Percentiles rank a stretch among this genome's conserved stretches.
Conservation (phyloP, 2,888 invertebrate genomes). For the Patella depressa region DNA sequence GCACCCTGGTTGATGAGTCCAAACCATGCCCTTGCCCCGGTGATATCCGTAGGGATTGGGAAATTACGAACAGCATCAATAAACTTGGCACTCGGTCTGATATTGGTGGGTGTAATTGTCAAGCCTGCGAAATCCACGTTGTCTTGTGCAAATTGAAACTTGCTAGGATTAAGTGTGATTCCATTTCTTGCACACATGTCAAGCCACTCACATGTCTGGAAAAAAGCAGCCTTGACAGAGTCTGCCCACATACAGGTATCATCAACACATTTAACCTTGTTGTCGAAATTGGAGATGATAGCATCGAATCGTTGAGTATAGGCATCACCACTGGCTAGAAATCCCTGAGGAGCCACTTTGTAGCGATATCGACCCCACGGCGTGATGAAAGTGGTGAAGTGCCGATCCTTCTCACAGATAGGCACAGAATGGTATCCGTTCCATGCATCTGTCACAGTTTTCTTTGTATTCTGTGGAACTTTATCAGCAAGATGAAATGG, state of each 20-base stretch:
- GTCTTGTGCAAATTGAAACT: neutral
- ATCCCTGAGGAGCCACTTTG: no score
- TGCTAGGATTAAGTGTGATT: neutral
- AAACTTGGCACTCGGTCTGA: conserved; percentile 36
- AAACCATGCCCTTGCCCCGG: conserved; percentile 44
- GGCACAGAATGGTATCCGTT: conserved; percentile 10
- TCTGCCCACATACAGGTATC: conserved; percentile 16
- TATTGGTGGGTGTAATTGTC: neutral
- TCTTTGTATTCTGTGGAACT: neutral
- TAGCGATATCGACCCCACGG: no score
- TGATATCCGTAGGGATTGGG: no score
- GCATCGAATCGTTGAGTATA: conserved; percentile 38
- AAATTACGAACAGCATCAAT: conserved; percentile 38
- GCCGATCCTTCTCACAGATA: conserved; percentile 17
- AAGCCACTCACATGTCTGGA: no score
- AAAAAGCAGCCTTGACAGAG: neutral
- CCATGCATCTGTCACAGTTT: conserved; percentile 16
- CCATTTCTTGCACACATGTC: neutral
- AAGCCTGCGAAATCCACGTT: neutral
- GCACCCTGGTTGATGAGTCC: conserved; percentile 45
- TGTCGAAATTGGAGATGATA: conserved; percentile 29
- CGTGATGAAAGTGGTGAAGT: conserved; percentile 15
- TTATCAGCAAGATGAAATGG: conserved; percentile 31
- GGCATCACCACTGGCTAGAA: conserved; percentile 39
- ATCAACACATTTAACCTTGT: conserved; percentile 40